Evolutionary conservation across 2,888 invertebrate species (phyloP).

Genomic region (Cryptocheilus praepositus): DNA sequence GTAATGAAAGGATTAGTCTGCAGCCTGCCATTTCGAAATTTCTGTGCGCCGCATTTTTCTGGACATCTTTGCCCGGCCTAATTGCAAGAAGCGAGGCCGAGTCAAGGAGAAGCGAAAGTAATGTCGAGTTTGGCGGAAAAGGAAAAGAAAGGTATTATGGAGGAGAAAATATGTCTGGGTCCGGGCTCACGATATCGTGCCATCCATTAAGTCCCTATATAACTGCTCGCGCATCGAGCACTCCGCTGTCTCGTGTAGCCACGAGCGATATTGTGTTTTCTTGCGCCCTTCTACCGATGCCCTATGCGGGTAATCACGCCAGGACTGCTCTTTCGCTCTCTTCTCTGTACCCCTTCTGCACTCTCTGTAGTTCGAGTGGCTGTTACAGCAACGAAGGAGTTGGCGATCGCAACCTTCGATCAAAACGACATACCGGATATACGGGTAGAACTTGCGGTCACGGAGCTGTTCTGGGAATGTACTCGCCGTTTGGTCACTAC

Average conservation of each 20-base stretch:
- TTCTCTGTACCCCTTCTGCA: neutral
- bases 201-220: conserved; percentile 43
- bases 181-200: conserved; percentile 33
- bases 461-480: conserved; percentile 22
- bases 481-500: conserved; percentile 27
- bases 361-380: neutral
- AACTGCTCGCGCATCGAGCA: conserved; percentile 11
- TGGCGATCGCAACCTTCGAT: conserved; percentile 42
- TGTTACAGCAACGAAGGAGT: conserved; percentile 43
- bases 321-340: conserved; percentile 23
- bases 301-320: conserved; percentile 52
- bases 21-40: too few species aligned
- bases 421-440: conserved; percentile 27
- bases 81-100: conserved; percentile 21
- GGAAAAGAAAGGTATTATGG: conserved; percentile 35
- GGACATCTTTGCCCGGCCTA: conserved; percentile 1
- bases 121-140: conserved; percentile 21
- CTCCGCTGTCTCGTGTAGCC: conserved; percentile 17
- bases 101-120: conserved; percentile 22
- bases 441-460: conserved; percentile 42
- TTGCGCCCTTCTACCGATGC: conserved; percentile 32
- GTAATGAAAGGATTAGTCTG: too few species aligned
- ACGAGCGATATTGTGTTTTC: conserved; percentile 47
- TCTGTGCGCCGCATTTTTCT: neutral
- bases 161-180: conserved; percentile 32